These are phyloP conservation scores for Boulengeromyrus knoepffleri DNA, from an alignment of 2,113 vertebrate species.

Conservation along the genomic window DNA sequence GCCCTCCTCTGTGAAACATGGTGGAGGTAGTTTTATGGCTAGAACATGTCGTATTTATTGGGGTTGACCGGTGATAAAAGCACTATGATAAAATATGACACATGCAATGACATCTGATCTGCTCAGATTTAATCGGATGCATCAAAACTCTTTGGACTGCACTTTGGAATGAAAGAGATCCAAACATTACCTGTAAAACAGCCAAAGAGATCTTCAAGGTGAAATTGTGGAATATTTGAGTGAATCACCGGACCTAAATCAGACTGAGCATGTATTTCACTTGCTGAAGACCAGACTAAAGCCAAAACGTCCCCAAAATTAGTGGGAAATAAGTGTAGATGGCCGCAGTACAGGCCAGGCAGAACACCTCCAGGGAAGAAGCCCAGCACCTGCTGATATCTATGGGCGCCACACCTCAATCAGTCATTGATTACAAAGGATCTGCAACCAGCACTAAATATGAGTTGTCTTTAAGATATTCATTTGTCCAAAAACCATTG, in stretches of 20 bases:
- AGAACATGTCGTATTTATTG: not conserved
- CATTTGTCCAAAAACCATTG: not conserved
- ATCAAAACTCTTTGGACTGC: not conserved
- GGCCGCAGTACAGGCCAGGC: too few relatives aligned
- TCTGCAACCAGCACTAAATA: not conserved
- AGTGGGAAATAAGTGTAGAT: not conserved
- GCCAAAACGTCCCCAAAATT: not conserved
- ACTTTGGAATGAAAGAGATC: not conserved
- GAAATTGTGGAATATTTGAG: not conserved
- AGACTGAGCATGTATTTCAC: not conserved
- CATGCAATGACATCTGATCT: not conserved
- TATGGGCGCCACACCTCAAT: not conserved
- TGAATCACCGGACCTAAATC: not conserved
- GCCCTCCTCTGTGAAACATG: not conserved
- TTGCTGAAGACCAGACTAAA: not conserved
- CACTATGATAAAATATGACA: not conserved
- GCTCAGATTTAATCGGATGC: not conserved
- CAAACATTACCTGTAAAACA: not conserved
- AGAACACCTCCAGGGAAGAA: not conserved
- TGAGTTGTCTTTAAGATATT: not conserved
- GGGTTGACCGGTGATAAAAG: not conserved
- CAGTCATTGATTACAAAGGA: not conserved
- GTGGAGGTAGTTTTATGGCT: not conserved
- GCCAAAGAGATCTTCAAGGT: not conserved
- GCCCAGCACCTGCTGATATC: not conserved